These are phyloP conservation scores for Bostrychus sinensis DNA, from an alignment of 2,113 vertebrate species.

Conservation along the genomic window DNA sequence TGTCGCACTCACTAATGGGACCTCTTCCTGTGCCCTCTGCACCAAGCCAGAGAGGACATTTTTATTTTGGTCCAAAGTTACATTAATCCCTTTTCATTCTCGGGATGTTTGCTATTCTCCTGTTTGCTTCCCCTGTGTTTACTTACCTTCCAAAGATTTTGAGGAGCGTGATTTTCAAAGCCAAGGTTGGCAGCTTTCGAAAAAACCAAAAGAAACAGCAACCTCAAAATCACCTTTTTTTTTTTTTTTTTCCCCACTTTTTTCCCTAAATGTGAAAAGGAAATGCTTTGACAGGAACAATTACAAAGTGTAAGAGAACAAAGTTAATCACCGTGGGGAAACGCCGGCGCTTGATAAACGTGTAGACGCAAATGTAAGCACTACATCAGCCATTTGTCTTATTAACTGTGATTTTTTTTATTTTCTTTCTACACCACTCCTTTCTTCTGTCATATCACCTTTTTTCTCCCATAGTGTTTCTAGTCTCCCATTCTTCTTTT, in stretches of 20 bases:
- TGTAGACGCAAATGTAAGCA: constrained; percentile 58
- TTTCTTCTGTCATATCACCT: constrained; percentile 22
- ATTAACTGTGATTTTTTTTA: constrained; percentile 33
- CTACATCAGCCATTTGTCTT: constrained; percentile 65
- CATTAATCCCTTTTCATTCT: constrained; percentile 46
- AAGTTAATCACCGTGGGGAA: constrained; percentile 63
- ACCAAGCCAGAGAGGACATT: no score
- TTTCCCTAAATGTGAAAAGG: no score
- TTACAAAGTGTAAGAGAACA: constrained; percentile 58
- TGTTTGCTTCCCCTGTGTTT: constrained; percentile 23
- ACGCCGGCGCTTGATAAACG: constrained; percentile 58
- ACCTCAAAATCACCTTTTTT: constrained; percentile 52
- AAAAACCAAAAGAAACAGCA: constrained; percentile 45
- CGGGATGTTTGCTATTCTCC: constrained; percentile 21
- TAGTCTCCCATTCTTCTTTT: constrained; percentile 9
- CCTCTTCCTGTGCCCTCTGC: no score
- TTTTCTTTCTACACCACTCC: constrained; percentile 14
- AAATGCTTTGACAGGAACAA: constrained; percentile 54
- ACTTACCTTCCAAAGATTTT: constrained; percentile 59
- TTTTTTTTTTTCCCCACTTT: not conserved
- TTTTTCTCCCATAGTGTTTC: constrained; percentile 15
- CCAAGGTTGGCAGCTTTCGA: constrained; percentile 54
- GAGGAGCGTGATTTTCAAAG: constrained; percentile 49
- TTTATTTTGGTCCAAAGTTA: no score
- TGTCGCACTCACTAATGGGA: no score